These are phyloP conservation scores for Gymnarchus niloticus DNA, from an alignment of 2,113 vertebrate genomes.

Conservation along the genomic window DNA sequence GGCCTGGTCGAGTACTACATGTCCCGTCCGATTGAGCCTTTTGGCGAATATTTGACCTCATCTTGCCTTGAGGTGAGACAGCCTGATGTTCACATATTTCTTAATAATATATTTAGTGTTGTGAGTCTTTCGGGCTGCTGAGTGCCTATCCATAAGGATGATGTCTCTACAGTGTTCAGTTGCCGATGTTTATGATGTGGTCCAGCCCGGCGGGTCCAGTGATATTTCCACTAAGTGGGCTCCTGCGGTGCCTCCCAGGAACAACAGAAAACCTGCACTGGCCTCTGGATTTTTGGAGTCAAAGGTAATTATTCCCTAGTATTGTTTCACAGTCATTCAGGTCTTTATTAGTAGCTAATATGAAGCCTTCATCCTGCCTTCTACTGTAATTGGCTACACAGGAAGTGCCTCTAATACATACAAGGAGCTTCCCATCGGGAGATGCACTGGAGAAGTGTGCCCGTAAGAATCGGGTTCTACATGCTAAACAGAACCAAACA, in stretches of 20 bases:
- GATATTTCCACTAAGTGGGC: conserved; percentile 32
- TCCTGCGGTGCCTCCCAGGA: conserved; percentile 41
- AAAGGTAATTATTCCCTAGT: background rate
- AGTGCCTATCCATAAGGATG: conserved; percentile 3
- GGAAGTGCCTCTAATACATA: conserved; percentile 57
- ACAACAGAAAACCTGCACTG: conserved; percentile 25
- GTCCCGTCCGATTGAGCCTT: conserved; percentile 64
- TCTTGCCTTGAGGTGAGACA: conserved; percentile 61
- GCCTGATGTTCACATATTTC: background rate
- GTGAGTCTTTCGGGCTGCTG: background rate
- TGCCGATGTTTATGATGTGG: conserved; percentile 58
- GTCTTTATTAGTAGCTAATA: background rate
- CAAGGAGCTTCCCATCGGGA: conserved; percentile 31
- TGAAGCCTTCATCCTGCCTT: background rate
- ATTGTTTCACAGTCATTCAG: background rate
- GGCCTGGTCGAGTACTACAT: conserved; percentile 68
- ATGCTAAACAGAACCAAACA: conserved; percentile 52
- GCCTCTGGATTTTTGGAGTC: background rate
- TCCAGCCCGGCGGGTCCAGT: conserved; percentile 44
- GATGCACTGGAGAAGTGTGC: conserved; percentile 17
- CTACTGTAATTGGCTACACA: conserved; percentile 27
- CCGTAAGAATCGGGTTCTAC: conserved; percentile 37
- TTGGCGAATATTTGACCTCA: conserved; percentile 70
- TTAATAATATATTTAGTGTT: background rate
- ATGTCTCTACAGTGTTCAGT: conserved; percentile 44